Evolutionary conservation across 2,888 invertebrate species (phyloP).

Genomic region (Clanis bilineata): DNA sequence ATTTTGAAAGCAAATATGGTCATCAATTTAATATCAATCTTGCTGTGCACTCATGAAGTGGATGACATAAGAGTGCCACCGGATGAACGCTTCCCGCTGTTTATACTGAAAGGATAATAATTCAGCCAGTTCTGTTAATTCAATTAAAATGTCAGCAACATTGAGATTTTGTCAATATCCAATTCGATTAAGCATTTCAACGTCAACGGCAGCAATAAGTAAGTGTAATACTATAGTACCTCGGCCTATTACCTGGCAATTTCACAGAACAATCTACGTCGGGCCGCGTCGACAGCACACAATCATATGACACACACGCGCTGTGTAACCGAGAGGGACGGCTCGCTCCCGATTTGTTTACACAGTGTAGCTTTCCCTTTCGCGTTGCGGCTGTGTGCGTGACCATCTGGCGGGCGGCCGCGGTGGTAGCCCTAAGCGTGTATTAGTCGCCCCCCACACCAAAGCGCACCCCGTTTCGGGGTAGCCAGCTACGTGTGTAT

Average conservation of each 20-base stretch:
- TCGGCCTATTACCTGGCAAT: slow-evolving; percentile 82
- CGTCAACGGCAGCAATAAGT: slow-evolving; percentile 76
- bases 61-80: no score
- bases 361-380: slow-evolving; percentile 81
- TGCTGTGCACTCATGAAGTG: no score
- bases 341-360: slow-evolving; percentile 76
- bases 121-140: slow-evolving; percentile 7
- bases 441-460: slow-evolving; percentile 66
- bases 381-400: slow-evolving; percentile 66
- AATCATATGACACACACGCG: slow-evolving; percentile 70
- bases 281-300: slow-evolving; percentile 74
- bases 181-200: slow-evolving; percentile 74
- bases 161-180: slow-evolving; percentile 63
- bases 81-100: background rate
- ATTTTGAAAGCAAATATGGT: no score
- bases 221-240: slow-evolving; percentile 79
- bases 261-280: slow-evolving; percentile 81
- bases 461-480: slow-evolving; percentile 68
- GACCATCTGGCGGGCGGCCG: slow-evolving; percentile 73
- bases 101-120: background rate
- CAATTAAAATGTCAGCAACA: slow-evolving; percentile 43
- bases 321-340: slow-evolving; percentile 72
- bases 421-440: slow-evolving; percentile 56
- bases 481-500: slow-evolving; percentile 59
- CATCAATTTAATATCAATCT: no score